Base-by-base conservation (phyloP, 2,113 vertebrate genomes). In the Burhinus oedicnemus region DNA sequence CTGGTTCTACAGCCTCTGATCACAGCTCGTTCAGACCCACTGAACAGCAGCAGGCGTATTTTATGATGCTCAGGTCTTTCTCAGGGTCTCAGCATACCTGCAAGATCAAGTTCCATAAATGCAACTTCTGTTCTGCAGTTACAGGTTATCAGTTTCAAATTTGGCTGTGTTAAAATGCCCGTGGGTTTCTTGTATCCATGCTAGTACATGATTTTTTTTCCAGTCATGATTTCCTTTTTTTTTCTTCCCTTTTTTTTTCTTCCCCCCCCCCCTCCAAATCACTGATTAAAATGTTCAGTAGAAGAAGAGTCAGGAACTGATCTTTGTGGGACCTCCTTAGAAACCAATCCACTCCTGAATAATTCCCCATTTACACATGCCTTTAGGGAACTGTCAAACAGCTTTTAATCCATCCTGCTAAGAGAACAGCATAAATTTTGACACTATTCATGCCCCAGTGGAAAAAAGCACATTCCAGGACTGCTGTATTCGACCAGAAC, bases 391-490 rank as follows among this genome's bases (percentile, higher is more conserved):
- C 58, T 77, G 62, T 69, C 87, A 93, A 90, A 61, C 40, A 83
- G 70, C 75, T 91, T 96, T 96, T 93, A 80, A 96, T 88, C 82
- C 57, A 49, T 83, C 66, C 40, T 87, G 60, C 62, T 80, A 83
- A 77, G 70, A 96, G 49, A 87, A 71, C 18, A 74, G 38, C 84
- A 83, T 80, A 83, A 87, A 94, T 91, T 95, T 96, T 94, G 69
- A 89, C 74, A 87, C 89, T 89, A 45, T 94, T 95, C 83, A 85
- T 64, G 45, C 32, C 78, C 36, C 45, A 91, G 0, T 75, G 61
- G 62, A 95, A 92, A 91, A 49, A 66, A 89, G 12, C 32, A 65
- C 32, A 51, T 92, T 95, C 81, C 89, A 69, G 26, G 29, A 58
- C 81, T 57, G 26, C 49, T 8, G 18, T 93, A 52, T 75, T 89